Percentiles rank a stretch among this genome's conserved stretches.
phyloP scores from a whole-genome alignment of 2,113 vertebrate genomes.

The Tenrec ecaudatus region DNA sequence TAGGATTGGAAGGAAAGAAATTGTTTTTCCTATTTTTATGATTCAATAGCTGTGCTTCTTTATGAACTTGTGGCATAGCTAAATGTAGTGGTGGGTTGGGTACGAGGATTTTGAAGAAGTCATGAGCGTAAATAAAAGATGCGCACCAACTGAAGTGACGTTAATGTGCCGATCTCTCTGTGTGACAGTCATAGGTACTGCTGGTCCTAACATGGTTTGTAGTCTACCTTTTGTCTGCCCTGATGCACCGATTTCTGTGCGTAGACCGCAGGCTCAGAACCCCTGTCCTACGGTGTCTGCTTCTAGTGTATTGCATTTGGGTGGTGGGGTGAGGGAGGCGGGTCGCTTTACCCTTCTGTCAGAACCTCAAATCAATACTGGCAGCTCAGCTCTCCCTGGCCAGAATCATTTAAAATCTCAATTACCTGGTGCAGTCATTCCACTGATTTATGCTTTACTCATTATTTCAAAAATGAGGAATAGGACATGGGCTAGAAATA shows the following conservation, averaged over 20 bases:
- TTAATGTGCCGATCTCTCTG: background rate
- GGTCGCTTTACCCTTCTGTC: background rate
- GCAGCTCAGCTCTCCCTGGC: constrained; percentile 48
- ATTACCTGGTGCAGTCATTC: constrained; percentile 58
- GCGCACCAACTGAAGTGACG: background rate
- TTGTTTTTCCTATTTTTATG: constrained; percentile 6
- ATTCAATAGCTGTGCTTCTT: constrained; percentile 42
- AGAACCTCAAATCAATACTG: constrained; percentile 52
- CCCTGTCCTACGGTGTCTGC: background rate
- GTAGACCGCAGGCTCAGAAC: background rate
- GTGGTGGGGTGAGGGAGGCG: background rate
- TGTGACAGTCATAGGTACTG: constrained; percentile 7
- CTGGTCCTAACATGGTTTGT: background rate
- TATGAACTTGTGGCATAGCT: constrained; percentile 26
- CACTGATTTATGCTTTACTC: constrained; percentile 71
- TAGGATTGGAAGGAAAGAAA: background rate
- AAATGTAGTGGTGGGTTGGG: background rate
- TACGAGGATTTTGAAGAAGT: constrained; percentile 25
- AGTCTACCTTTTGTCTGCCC: background rate
- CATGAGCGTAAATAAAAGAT: background rate
- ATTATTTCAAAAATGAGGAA: constrained; percentile 75
- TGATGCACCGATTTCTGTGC: background rate
- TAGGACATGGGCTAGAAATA: constrained; percentile 60
- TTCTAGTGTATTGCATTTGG: constrained; percentile 22
- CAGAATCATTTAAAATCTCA: constrained; percentile 74